Evolutionary conservation across 2,113 vertebrate species (phyloP), one percentile per base, ranked within the genome.

Genomic region (Rhadina sibilatrix): DNA sequence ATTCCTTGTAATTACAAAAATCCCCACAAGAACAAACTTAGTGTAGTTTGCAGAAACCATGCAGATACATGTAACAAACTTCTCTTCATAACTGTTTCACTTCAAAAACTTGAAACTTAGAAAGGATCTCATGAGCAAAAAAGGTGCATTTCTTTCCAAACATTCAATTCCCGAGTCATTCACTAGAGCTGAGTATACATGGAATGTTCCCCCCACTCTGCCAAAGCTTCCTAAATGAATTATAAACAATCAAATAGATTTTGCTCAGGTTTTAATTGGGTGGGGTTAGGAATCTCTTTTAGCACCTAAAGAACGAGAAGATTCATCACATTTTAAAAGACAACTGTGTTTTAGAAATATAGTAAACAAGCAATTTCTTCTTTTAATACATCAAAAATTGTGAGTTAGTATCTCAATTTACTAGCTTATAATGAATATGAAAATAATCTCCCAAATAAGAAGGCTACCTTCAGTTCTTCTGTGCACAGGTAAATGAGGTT

Each of bases 391-490:
- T 3, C 18, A 79, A 77, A 83, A 88, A 56, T 56, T 68, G 24
- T 84, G 65, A 95, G 69, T 65, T 89, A 79, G 30, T 64, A 16
- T 83, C 68, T 64, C 28, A 72, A 1, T 92, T 90, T 81, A 61
- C 72, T 68, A 94, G 40, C 20, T 90, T 89, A 90, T 30, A 83
- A 77, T 20, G 15, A 83, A 54, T 60, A 83, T 40, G 33, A 95
- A 89, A 92, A 94, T 42, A 25, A 68, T 4, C 91, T 85, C 38
- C 78, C 80, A 94, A 86, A 85, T 68, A 56, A 91, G 54, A 91
- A 52, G 25, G 85, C 61, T 98, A 99, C 99, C 99, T 98, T 99
- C 99, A 92, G 98, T 98, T 92, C 99, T 98, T 94, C 98, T 98
- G 91, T 98, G 98, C 37, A 97, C 88, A 19, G 98, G 97, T 79